Conservation (phyloP, 2,888 invertebrate genomes). For the Ditula angustiorana region DNA sequence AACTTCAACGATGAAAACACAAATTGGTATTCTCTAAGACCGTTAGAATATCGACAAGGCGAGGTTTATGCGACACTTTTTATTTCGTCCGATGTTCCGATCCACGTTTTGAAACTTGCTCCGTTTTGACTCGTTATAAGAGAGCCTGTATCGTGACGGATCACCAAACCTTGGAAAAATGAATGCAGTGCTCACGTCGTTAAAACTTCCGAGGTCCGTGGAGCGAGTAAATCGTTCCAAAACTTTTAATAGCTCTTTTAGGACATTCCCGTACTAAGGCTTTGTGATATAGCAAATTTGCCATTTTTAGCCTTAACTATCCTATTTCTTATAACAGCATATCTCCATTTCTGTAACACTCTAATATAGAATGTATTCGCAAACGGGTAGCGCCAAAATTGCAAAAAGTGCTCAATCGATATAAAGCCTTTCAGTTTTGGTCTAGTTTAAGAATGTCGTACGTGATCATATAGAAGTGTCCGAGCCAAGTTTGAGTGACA, state of each 20-base stretch:
- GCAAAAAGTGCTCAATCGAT: neutral
- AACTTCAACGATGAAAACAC: too few species aligned
- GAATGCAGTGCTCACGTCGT: constrained; percentile 53
- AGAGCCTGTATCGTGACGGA: constrained; percentile 1
- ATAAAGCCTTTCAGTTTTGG: neutral
- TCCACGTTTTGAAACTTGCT: too few species aligned
- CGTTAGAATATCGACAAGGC: too few species aligned
- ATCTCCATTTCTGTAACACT: neutral
- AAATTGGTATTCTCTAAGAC: too few species aligned
- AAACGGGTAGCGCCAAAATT: neutral
- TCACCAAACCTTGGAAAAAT: constrained; percentile 23
- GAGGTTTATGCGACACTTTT: too few species aligned
- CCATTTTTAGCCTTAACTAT: constrained; percentile 29
- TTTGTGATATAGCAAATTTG: constrained; percentile 41
- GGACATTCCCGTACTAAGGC: constrained; percentile 42
- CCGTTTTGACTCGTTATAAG: neutral
- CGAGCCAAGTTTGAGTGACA: neutral
- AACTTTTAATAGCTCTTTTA: constrained; percentile 64
- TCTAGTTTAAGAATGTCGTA: neutral
- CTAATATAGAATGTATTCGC: neutral
- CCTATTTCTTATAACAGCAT: neutral
- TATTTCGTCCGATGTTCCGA: too few species aligned
- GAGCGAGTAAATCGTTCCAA: constrained; percentile 62
- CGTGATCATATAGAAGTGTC: neutral
- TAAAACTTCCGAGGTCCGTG: constrained; percentile 61